Percentiles rank a stretch among this genome's conserved stretches.
phyloP scores from a whole-genome alignment of 2,888 invertebrate genomes.

The Pemphredon lugubris region DNA sequence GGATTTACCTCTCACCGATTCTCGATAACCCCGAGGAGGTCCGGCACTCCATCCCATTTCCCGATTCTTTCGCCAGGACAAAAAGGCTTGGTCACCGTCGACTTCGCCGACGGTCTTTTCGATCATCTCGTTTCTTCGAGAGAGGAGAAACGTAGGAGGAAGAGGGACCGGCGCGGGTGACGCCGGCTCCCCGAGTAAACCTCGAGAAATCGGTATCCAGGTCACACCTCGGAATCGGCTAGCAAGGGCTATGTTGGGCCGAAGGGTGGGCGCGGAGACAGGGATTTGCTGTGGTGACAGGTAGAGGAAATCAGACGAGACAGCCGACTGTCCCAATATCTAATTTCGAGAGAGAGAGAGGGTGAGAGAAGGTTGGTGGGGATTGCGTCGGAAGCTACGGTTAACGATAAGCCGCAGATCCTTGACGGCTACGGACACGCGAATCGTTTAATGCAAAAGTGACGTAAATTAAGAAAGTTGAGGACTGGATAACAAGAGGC shows the following conservation, averaged over 20 bases:
- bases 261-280: not conserved
- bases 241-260: not conserved
- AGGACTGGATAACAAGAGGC: too few species aligned
- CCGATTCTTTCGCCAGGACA: constrained; percentile 23
- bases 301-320: constrained; percentile 41
- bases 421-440: not conserved
- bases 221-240: constrained; percentile 37
- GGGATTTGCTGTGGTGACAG: constrained; percentile 51
- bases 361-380: too few species aligned
- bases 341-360: constrained; percentile 58
- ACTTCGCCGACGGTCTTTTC: constrained; percentile 19
- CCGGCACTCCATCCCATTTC: constrained; percentile 29
- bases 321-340: constrained; percentile 44
- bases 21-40: constrained; percentile 45
- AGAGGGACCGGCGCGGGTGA: not conserved
- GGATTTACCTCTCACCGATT: constrained; percentile 54
- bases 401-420: constrained; percentile 54
- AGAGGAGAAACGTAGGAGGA: not conserved
- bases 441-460: too few species aligned
- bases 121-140: constrained; percentile 34
- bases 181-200: constrained; percentile 30
- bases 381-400: constrained; percentile 40
- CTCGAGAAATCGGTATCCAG: constrained; percentile 45
- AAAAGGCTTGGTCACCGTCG: constrained; percentile 39
- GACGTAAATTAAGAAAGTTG: too few species aligned